These are phyloP conservation scores for Epinephelus lanceolatus DNA, from an alignment of 2,113 vertebrate genomes.

Conservation along the genomic window DNA sequence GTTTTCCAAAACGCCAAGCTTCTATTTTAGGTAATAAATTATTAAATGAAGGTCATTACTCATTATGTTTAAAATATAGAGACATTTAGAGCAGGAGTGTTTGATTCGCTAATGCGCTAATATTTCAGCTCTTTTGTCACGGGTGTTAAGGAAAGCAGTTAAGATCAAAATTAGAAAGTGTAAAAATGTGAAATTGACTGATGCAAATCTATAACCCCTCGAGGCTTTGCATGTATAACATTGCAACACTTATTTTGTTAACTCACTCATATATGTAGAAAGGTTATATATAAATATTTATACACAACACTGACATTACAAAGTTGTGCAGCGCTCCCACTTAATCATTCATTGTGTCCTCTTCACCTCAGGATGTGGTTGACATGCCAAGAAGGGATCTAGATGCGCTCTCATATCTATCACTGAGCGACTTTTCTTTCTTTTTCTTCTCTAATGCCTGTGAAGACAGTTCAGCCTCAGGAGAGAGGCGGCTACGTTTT, in stretches of 20 bases:
- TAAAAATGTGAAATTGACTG: background rate
- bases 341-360: slow-evolving; percentile 62
- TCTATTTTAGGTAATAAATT: slow-evolving; percentile 55
- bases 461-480: slow-evolving; percentile 81
- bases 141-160: slow-evolving; percentile 3
- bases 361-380: slow-evolving; percentile 73
- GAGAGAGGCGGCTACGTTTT: slow-evolving; percentile 78
- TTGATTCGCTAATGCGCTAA: slow-evolving; percentile 34
- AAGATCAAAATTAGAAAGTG: slow-evolving; percentile 33
- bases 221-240: background rate
- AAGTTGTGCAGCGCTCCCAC: slow-evolving; percentile 45
- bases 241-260: slow-evolving; percentile 11
- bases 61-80: slow-evolving; percentile 51
- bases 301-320: slow-evolving; percentile 15
- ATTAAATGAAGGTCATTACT: slow-evolving; percentile 39
- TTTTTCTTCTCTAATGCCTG: slow-evolving; percentile 71
- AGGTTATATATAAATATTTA: slow-evolving; percentile 8
- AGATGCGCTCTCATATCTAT: slow-evolving; percentile 68
- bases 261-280: slow-evolving; percentile 4
- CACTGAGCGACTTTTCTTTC: slow-evolving; percentile 70
- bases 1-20: slow-evolving; percentile 51
- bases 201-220: background rate
- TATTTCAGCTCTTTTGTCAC: slow-evolving; percentile 23
- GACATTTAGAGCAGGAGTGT: slow-evolving; percentile 25
- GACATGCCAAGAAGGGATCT: slow-evolving; percentile 69